A percentile compares a stretch with the other conserved stretches of the same genome.
phyloP scores from a whole-genome alignment of 2,797 vertebrate genomes.

The Coendou prehensilis region DNA sequence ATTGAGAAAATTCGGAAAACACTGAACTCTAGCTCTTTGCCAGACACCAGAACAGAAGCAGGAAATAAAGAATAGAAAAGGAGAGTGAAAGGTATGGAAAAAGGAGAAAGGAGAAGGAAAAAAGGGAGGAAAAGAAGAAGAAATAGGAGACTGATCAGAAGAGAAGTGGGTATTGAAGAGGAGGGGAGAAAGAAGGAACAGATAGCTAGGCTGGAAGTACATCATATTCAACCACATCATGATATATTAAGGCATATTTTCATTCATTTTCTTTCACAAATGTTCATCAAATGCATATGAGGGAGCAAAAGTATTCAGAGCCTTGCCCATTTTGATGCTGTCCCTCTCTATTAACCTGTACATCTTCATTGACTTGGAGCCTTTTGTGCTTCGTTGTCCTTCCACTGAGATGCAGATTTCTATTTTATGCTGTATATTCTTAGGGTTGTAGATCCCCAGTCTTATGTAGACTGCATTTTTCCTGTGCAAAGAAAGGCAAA shows the following conservation, averaged over 20 bases:
- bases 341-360: background rate
- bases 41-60: background rate
- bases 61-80: background rate
- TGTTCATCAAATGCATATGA: background rate
- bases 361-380: background rate
- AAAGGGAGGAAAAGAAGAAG: background rate
- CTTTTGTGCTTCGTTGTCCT: background rate
- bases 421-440: background rate
- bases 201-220: background rate
- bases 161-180: background rate
- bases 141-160: background rate
- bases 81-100: background rate
- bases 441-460: background rate
- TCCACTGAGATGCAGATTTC: background rate
- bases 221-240: background rate
- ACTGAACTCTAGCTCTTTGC: background rate
- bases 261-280: background rate
- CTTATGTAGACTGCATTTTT: background rate
- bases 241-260: background rate
- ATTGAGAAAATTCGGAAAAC: constrained; percentile 15
- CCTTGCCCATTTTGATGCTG: background rate
- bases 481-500: background rate
- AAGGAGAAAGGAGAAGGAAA: background rate
- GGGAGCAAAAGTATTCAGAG: background rate
- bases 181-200: background rate